Base-by-base conservation (phyloP, 2,888 invertebrate species). In the Onthophagus sagittarius region DNA sequence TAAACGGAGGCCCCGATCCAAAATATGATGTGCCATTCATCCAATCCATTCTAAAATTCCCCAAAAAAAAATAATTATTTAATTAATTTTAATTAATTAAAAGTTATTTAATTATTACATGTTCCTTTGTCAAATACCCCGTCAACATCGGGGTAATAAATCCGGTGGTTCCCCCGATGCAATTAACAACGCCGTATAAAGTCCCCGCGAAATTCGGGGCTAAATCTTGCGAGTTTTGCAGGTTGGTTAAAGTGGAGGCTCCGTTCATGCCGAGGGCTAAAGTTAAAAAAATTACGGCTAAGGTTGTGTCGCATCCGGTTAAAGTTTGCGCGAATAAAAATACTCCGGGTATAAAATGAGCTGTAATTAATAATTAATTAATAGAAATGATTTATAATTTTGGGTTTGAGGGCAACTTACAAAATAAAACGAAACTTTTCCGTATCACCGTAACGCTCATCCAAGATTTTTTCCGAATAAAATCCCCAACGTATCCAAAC, bases 201-300 rank as follows among this genome's bases (percentile, higher is more conserved):
- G 92, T 90, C 63, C 92, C 93, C 0, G 92, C 92, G 80, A 89
- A 93, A 79, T 90, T 92, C 0, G 93, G 93, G 0, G 93, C 89
- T 73, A 94, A 83, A 83, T 93, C 93, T 86, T 94, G 90, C 69
- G 89, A 84, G 77, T 86, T 86, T 74, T 83, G 83, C 15, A 86
- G 76, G 77, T 85, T 85, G 0, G 86, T 86, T 7, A 86, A 77
- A 6, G 84, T 83, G 1, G 85, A 82, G 6, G 85, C 83, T 0
- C 86, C 86, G 72, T 86, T 86, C 13, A 91, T 89, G 0, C 92
- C 92, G 83, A 92, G 86, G 0, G 92, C 91, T 77, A 91, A 85
- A 0, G 91, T 90, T 79, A 92, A 89, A n/a, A 92, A 86, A 1
- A 88, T 84, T 76, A 92, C 87, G 75, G 90, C 90, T 77, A 90